Base-by-base conservation (phyloP, 2,888 invertebrate genomes). In the Athrips mouffetella region DNA sequence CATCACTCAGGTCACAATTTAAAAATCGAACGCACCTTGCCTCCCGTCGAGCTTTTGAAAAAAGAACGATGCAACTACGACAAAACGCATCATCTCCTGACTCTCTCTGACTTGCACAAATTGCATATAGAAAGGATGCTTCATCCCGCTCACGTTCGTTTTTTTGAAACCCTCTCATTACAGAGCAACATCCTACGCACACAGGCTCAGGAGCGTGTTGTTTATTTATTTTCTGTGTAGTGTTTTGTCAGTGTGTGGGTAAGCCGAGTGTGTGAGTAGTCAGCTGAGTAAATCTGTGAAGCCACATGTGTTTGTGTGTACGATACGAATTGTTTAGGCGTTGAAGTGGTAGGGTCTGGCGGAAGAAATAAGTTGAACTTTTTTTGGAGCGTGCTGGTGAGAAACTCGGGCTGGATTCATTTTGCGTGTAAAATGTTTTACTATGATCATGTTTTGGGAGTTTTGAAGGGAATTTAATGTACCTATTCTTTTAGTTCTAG, bases 21-120 rank as follows among this genome's bases (percentile, higher is more conserved):
- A 73, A 76, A 76, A 83, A 81, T 78, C 78, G 76, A 76, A 76
- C 75, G 73, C 86, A 86, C 85, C 86, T 86, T 85, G 85, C 85
- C 81, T 82, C 82, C 82, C 82, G 78, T 60, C 74, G 77, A 74
- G 81, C 77, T 77, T 76, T 81, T 74, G 70, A 81, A 85, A 84
- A 80, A 82, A 67, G 73, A 82, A 73, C 72, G 60, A 60, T 62
- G 67, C 62, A 58, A 68, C 63, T 60, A 58, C 70, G 66, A 63
- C 70, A 73, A 77, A 79, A 76, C 73, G 70, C 65, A 70, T 63
- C 52, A 13, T 50, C 33, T 4, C 37, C 62, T 52, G 52, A 80
- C 74, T 52, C 64, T 30, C 49, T 78, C 65, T 11, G 58, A 58
- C 71, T 18, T 44, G 50, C 46, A 15, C 16, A 50, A 55, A 50